Conservation (phyloP, 2,888 invertebrate genomes). For the Eucriotettix oculatus region DNA sequence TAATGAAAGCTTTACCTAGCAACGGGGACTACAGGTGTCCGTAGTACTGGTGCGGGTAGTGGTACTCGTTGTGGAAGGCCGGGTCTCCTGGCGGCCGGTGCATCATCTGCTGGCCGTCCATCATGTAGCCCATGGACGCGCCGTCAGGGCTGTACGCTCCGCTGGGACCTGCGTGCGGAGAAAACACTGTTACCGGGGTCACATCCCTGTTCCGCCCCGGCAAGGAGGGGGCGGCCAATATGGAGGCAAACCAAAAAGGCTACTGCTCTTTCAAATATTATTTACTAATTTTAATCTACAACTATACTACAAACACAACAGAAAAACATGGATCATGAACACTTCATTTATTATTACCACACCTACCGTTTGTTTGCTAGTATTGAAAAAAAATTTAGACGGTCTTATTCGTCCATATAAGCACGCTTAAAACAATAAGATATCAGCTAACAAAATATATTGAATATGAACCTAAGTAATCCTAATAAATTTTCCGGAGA, state of each 20-base stretch:
- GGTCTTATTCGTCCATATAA: no score
- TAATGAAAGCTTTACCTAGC: background rate
- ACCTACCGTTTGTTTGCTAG: no score
- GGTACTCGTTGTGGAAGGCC: slow-evolving; percentile 87
- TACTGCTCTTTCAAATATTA: no score
- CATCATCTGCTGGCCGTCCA: slow-evolving; percentile 92
- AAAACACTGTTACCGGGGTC: slow-evolving; percentile 61
- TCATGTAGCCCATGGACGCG: slow-evolving; percentile 92
- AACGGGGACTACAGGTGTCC: slow-evolving; percentile 54
- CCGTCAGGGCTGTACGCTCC: slow-evolving; percentile 93
- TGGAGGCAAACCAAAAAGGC: background rate
- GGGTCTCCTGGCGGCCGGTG: slow-evolving; percentile 87
- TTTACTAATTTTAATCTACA: no score
- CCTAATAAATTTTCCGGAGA: no score
- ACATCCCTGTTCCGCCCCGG: slow-evolving; percentile 33
- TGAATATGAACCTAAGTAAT: no score
- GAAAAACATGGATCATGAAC: no score
- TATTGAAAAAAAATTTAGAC: no score
- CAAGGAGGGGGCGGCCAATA: slow-evolving; percentile 4
- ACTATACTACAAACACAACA: no score
- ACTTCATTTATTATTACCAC: no score
- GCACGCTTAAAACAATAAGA: no score
- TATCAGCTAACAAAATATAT: no score
- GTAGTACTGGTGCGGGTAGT: slow-evolving; percentile 84
- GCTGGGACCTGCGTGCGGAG: slow-evolving; percentile 86